Percentiles rank a stretch among this genome's conserved stretches.
Conservation (phyloP, 2,888 invertebrate species). For the Palloptera scutellata region DNA sequence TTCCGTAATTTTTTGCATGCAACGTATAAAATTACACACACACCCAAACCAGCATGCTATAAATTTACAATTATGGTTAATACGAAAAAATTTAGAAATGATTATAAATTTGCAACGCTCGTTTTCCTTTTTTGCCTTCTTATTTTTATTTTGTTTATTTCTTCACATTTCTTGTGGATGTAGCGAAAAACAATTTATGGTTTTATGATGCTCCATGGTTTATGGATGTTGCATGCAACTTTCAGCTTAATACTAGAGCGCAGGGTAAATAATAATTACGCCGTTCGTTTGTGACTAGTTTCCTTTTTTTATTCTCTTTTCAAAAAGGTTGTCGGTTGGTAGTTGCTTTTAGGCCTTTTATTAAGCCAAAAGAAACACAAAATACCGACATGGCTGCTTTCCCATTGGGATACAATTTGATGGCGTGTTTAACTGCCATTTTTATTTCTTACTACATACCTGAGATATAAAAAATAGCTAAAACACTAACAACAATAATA, state of each 20-base stretch:
- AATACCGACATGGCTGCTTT: neutral
- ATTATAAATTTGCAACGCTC: neutral
- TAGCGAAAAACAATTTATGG: conserved; percentile 21
- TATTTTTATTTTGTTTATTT: neutral
- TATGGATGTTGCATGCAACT: conserved; percentile 15
- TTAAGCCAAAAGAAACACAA: neutral
- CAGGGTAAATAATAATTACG: neutral
- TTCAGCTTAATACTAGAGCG: neutral
- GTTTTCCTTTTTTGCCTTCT: neutral
- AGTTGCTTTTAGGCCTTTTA: neutral
- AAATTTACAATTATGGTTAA: conserved; percentile 16
- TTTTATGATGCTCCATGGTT: conserved; percentile 6
- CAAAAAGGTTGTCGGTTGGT: neutral
- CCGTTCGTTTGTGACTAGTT: neutral
- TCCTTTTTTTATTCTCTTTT: too few species aligned
- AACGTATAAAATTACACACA: neutral
- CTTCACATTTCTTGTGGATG: conserved; percentile 2
- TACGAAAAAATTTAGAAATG: conserved; percentile 14
- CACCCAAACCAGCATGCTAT: neutral
- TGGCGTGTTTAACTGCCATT: conserved; percentile 35
- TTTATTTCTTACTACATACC: conserved; percentile 11
- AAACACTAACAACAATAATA: conserved; percentile 14
- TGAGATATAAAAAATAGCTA: neutral
- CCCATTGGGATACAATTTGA: neutral
- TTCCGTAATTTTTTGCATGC: neutral